Conservation (phyloP, 2,888 invertebrate species). For the Nemapogon koenigi region DNA sequence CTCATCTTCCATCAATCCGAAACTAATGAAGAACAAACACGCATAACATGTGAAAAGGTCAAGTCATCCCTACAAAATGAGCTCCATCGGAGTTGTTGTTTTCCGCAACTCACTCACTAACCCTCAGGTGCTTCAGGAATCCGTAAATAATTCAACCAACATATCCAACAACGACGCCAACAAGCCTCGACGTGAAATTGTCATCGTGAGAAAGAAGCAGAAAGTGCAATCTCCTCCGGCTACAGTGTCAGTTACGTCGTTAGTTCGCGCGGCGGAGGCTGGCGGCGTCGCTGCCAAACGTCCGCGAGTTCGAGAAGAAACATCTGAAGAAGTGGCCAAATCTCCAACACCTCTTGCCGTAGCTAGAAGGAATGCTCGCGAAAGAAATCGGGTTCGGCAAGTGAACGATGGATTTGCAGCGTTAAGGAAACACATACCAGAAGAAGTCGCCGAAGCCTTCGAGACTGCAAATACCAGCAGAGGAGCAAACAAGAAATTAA, state of each 20-base stretch:
- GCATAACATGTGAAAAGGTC: constrained; percentile 45
- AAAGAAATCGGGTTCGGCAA: constrained; percentile 91
- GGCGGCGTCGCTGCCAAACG: constrained; percentile 36
- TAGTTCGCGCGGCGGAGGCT: constrained; percentile 42
- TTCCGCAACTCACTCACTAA: constrained; percentile 66
- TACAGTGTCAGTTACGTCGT: constrained; percentile 48
- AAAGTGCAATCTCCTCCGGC: constrained; percentile 38
- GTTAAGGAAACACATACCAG: constrained; percentile 86
- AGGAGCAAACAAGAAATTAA: constrained; percentile 77
- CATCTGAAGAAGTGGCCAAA: constrained; percentile 46
- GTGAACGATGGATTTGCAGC: constrained; percentile 91
- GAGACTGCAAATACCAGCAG: constrained; percentile 70
- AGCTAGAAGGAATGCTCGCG: constrained; percentile 88
- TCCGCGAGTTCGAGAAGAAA: constrained; percentile 44
- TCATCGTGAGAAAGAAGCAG: constrained; percentile 60
- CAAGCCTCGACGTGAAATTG: constrained; percentile 53
- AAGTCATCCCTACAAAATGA: constrained; percentile 49
- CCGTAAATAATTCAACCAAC: constrained; percentile 66
- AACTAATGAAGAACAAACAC: constrained; percentile 35
- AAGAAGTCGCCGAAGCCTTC: constrained; percentile 76
- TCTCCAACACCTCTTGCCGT: constrained; percentile 81
- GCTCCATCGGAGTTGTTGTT: constrained; percentile 65
- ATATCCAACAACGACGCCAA: constrained; percentile 50
- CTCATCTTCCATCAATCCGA: constrained; percentile 25
- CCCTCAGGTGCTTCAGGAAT: constrained; percentile 70